Evolutionary conservation across 2,113 vertebrate genomes (phyloP), one percentile per base, ranked within the genome.

Genomic region (Otocyon megalotis): DNA sequence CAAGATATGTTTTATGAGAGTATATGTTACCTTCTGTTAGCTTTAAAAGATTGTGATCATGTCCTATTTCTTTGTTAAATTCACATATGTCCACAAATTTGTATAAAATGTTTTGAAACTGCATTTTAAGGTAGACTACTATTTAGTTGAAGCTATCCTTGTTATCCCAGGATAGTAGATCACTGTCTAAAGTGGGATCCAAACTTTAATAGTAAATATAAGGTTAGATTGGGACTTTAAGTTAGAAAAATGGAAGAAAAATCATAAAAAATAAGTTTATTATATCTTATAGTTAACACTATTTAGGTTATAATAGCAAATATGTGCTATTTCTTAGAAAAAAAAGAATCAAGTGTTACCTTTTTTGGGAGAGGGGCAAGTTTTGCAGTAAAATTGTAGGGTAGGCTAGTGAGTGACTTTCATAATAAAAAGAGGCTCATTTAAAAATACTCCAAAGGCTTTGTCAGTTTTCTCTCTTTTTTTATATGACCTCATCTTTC

Each of bases 321-420:
- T 86, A 8, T 88, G 3, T 94, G 12, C 56, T 89, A 20, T 67
- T 82, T 92, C 80, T 95, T 96, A 86, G 35, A 82, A 37, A 87
- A 62, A 56, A 94, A 92, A 94, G 12, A 95, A 81, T 77, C 76
- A 87, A 74, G 22, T 94, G 65, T 83, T 94, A 43, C 77, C 53
- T 81, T 89, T 97, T 92, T 37, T 13, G 8, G 15, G 62, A 19
- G 62, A 63, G 26, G 74, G 35, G 4, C 50, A 82, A 1, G 69
- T 94, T 96, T 97, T 87, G 69, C 6, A 93, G 48, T 81, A 93
- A 96, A 97, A 76, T 88, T 96, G 12, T 84, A 87, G 43, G 54
- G 5, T 90, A 93, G 48, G 15, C 65, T 54, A 96, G 0, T 92
- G 77, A 95, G 77, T 95, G 86, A 87, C 37, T 88, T 93, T 48